Evolutionary conservation across 2,113 vertebrate species (phyloP).

Genomic region (Oplegnathus fasciatus): DNA sequence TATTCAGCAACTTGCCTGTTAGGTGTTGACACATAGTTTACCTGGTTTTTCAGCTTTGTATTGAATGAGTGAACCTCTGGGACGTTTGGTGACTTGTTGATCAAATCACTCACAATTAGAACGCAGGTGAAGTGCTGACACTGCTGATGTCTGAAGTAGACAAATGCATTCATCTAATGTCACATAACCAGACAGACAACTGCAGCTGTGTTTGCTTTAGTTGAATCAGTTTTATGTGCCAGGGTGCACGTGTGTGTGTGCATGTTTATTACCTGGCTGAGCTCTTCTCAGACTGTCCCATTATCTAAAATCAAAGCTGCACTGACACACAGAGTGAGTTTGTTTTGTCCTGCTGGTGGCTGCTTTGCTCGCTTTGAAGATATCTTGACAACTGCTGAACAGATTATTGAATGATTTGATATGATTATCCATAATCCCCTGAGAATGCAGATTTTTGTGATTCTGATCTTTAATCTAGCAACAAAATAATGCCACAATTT

Average conservation of each 20-base stretch:
- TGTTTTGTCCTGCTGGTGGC: not conserved
- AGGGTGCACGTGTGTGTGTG: conserved; percentile 11
- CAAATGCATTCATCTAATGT: not conserved
- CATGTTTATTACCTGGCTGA: conserved; percentile 25
- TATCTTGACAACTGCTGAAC: not conserved
- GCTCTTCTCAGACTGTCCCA: not conserved
- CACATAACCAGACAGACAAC: conserved; percentile 35
- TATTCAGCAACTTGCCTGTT: not conserved
- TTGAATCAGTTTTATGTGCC: conserved; percentile 8
- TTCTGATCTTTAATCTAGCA: not conserved
- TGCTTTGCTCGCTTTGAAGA: not conserved
- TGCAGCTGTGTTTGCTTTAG: conserved; percentile 47
- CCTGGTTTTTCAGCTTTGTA: not conserved
- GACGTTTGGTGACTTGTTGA: not conserved
- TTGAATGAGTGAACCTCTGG: not conserved
- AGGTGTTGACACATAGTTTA: not conserved
- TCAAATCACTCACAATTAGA: not conserved
- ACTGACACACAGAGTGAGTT: not conserved
- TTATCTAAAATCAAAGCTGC: conserved; percentile 27
- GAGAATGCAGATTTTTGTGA: not conserved
- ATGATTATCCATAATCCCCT: not conserved
- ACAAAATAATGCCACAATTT: not conserved
- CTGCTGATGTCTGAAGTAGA: conserved; percentile 11
- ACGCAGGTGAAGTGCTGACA: not conserved
- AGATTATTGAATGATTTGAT: not conserved